Evolutionary conservation across 2,797 vertebrate genomes (phyloP), one percentile per base, ranked within the genome.

Genomic region (Sebastes aleutianus): DNA sequence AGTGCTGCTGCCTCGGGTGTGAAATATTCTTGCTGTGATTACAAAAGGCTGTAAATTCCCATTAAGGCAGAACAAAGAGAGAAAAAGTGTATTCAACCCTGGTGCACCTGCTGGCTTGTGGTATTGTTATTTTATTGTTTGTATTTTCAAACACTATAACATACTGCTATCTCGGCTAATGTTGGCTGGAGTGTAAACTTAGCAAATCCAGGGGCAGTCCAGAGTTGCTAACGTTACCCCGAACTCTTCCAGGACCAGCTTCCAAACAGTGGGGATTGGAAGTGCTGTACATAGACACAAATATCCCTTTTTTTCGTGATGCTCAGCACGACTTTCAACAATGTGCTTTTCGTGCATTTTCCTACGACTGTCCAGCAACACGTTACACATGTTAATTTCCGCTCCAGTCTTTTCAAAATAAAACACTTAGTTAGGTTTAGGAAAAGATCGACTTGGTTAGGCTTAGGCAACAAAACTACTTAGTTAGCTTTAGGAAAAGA

Each of bases 21-120:
- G 26, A 84, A 84, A 65, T 83, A 64, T 69, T 69, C 63, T 20
- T 75, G 18, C 56, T 34, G 13, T 50, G 47, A 68, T 80, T 63
- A 47, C 57, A 47, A 73, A 65, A 2, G n/a, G 58, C 43, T 53
- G 62, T 74, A 84, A 80, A 74, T 53, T 53, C 4, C 68, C 32
- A 59, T n/a, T 22, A 27, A 63, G 12, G 63, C 64, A 57, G 24
- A 70, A 39, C 18, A 54, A 66, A 63, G n/a, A 63, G n/a, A 9
- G 20, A 29, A n/a, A 64, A 43, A 34, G 1, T 11, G 50, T 54
- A n/a, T 79, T 67, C 61, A 74, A 32, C 24, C 58, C 8, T 27
- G 27, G 47, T 56, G 58, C 80, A 86, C 78, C 85, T 86, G 68
- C 53, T 32, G 8, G 4, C 10, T n/a, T n/a, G 18, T 53, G 56